phyloP scores from a whole-genome alignment of 2,888 invertebrate species.

The Melanophora roralis region DNA sequence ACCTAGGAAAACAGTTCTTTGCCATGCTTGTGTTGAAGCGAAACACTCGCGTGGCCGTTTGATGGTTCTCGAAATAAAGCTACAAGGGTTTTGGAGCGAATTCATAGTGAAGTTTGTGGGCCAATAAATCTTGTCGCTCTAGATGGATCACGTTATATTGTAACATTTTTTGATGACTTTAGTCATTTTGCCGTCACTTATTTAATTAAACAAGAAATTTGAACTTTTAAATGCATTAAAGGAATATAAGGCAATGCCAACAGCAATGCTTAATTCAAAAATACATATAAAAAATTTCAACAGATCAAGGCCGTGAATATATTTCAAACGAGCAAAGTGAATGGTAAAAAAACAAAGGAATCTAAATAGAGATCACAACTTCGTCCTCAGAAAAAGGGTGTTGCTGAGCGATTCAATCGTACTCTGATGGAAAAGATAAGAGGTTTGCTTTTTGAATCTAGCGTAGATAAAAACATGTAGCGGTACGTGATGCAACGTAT shows the following conservation, averaged over 20 bases:
- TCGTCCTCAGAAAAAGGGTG: conserved; percentile 42
- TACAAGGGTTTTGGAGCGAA: conserved; percentile 30
- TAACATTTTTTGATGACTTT: neutral
- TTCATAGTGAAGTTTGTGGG: conserved; percentile 53
- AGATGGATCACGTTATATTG: conserved; percentile 2
- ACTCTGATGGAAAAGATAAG: neutral
- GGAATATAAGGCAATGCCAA: conserved; percentile 26
- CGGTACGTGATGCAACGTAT: conserved; percentile 1
- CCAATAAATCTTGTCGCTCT: conserved; percentile 19
- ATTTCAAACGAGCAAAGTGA: conserved; percentile 60
- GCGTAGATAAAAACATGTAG: conserved; percentile 31
- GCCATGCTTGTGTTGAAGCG: conserved; percentile 10
- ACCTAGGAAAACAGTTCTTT: neutral
- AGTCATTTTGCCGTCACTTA: conserved; percentile 35
- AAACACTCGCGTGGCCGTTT: conserved; percentile 40
- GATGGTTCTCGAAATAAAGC: conserved; percentile 35
- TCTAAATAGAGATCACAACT: conserved; percentile 50
- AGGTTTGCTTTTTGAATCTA: conserved; percentile 24
- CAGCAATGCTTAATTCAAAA: conserved; percentile 35
- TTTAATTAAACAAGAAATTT: conserved; percentile 34
- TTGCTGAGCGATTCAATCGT: conserved; percentile 21
- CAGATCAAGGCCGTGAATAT: conserved; percentile 65
- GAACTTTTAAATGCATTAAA: conserved; percentile 13
- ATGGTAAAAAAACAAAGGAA: conserved; percentile 63
- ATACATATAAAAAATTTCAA: conserved; percentile 42